Conservation (phyloP, 2,888 invertebrate species). For the Pardosa pseudoannulata region DNA sequence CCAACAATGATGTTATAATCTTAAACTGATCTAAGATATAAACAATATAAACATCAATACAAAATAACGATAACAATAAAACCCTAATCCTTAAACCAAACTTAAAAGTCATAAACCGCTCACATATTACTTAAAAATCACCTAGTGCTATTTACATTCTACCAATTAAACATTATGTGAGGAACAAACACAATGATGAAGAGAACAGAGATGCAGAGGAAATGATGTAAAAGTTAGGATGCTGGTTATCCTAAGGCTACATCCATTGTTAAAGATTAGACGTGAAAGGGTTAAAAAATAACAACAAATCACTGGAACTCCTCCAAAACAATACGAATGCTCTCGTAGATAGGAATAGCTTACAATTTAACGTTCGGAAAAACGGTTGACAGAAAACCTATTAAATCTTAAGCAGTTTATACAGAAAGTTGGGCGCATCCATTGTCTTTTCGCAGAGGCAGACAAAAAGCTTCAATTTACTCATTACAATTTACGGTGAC, state of each 20-base stretch:
- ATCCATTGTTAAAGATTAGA: slow-evolving; percentile 7
- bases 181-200: not conserved
- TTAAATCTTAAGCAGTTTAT: slow-evolving; percentile 63
- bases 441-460: slow-evolving; percentile 49
- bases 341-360: slow-evolving; percentile 30
- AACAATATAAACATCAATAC: no score
- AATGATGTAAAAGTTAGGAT: not conserved
- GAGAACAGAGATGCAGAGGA: not conserved
- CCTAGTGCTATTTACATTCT: not conserved
- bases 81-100: no score
- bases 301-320: slow-evolving; percentile 2
- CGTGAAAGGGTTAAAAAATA: slow-evolving; percentile 12
- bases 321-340: slow-evolving; percentile 41
- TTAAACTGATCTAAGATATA: no score
- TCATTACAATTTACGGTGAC: slow-evolving; percentile 62
- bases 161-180: not conserved
- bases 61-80: no score
- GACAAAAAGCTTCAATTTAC: slow-evolving; percentile 54
- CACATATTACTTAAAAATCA: no score
- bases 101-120: no score
- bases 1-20: no score
- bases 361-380: slow-evolving; percentile 57
- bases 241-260: not conserved
- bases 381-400: slow-evolving; percentile 62
- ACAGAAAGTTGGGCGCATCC: slow-evolving; percentile 37